Percentiles rank a stretch among this genome's conserved stretches.
phyloP scores from a whole-genome alignment of 1,140 invertebrate species.

The Drosophila varians region DNA sequence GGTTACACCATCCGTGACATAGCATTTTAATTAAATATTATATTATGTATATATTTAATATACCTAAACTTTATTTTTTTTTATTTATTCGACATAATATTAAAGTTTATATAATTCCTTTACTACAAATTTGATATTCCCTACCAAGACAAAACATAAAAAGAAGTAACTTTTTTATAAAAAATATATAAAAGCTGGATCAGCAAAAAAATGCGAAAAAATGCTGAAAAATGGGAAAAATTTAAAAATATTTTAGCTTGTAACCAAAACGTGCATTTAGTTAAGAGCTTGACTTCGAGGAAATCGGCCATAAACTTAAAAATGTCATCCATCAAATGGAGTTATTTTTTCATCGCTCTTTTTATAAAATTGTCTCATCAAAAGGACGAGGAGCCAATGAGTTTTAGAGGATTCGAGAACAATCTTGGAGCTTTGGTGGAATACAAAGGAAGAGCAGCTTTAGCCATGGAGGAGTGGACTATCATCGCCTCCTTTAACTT shows the following conservation, averaged over 20 bases:
- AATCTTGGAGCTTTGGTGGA: constrained; percentile 17
- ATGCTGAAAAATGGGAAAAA: not conserved
- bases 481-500: constrained; percentile 7
- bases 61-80: too few relatives aligned
- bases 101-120: too few relatives aligned
- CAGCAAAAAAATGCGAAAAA: not conserved
- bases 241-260: not conserved
- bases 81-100: too few relatives aligned
- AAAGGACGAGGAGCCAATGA: not conserved
- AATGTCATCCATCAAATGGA: not conserved
- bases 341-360: not conserved
- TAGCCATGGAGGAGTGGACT: constrained; percentile 10
- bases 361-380: not conserved
- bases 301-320: not conserved
- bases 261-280: not conserved
- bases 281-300: not conserved
- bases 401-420: constrained; percentile 12
- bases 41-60: too few relatives aligned
- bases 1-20: too few relatives aligned
- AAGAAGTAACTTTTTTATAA: too few relatives aligned
- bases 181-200: too few relatives aligned
- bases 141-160: too few relatives aligned
- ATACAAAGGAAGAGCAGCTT: constrained; percentile 1
- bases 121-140: too few relatives aligned
- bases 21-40: too few relatives aligned